phyloP scores from a whole-genome alignment of 2,797 vertebrate genomes.

The Rhynchonycteris naso region DNA sequence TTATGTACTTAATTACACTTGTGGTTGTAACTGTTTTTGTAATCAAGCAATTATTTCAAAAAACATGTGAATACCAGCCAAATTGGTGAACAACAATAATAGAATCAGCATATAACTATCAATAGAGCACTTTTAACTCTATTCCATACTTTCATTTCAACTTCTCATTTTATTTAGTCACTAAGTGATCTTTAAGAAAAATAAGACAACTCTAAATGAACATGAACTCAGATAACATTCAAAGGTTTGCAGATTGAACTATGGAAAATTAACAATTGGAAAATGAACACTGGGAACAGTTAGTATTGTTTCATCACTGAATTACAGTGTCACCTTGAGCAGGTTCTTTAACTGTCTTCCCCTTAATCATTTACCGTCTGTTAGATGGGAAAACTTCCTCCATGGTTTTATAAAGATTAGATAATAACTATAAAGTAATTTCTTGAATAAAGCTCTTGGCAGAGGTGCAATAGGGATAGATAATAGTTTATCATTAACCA shows the following conservation, averaged over 20 bases:
- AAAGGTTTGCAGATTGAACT: slow-evolving; percentile 9
- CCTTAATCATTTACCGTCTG: slow-evolving; percentile 82
- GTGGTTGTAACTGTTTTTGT: slow-evolving; percentile 24
- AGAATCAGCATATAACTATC: not conserved
- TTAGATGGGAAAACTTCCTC: slow-evolving; percentile 77
- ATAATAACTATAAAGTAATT: slow-evolving; percentile 80
- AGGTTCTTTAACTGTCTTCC: slow-evolving; percentile 67
- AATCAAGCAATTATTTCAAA: slow-evolving; percentile 25
- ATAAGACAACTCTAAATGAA: not conserved
- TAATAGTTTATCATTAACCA: slow-evolving; percentile 80
- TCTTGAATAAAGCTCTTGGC: slow-evolving; percentile 70
- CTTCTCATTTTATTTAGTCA: not conserved
- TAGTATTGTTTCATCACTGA: slow-evolving; percentile 45
- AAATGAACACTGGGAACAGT: not conserved
- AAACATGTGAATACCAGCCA: not conserved
- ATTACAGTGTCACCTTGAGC: slow-evolving; percentile 59
- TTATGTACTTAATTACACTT: not conserved
- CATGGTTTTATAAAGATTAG: slow-evolving; percentile 79
- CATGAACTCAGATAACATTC: not conserved
- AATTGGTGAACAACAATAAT: not conserved
- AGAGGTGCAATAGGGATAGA: slow-evolving; percentile 57
- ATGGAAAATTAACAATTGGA: not conserved
- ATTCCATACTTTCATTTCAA: not conserved
- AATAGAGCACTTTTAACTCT: not conserved
- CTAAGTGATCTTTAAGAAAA: slow-evolving; percentile 10